Percentiles rank a stretch among this genome's conserved stretches.
phyloP scores from a whole-genome alignment of 30 jellyfish, hydroid and myxozoan genomes.

The Turritopsis dohrnii region DNA sequence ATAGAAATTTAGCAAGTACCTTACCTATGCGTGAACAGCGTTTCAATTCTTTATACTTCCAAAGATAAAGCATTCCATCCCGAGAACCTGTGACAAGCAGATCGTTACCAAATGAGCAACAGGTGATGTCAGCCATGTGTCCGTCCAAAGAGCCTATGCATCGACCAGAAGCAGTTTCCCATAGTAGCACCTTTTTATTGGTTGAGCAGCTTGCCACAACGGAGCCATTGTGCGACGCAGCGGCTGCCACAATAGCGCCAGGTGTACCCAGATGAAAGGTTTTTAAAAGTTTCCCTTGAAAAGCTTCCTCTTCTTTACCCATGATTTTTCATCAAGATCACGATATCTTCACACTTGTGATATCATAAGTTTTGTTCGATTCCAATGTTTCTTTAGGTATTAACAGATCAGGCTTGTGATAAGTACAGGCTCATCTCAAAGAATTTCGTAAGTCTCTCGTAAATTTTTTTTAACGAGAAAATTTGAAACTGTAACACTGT shows the following conservation, averaged over 20 bases:
- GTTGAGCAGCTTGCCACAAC: constrained; percentile 76
- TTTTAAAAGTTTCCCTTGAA: constrained; percentile 54
- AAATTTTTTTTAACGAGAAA: no score
- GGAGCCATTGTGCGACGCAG: constrained; percentile 51
- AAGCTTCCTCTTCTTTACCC: constrained; percentile 11
- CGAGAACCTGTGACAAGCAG: constrained; percentile 75
- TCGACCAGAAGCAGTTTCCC: constrained; percentile 70
- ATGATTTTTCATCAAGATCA: background rate
- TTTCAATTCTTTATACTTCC: constrained; percentile 65
- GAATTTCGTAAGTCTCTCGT: no score
- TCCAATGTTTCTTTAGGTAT: background rate
- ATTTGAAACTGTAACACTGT: no score
- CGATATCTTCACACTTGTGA: background rate
- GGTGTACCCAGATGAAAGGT: constrained; percentile 65
- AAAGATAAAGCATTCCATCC: constrained; percentile 62
- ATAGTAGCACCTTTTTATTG: constrained; percentile 53
- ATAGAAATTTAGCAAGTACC: background rate
- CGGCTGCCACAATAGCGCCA: constrained; percentile 59
- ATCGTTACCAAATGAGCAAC: constrained; percentile 69
- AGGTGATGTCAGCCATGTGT: constrained; percentile 75
- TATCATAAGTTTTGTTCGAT: background rate
- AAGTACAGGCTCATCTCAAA: background rate
- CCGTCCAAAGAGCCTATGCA: constrained; percentile 54
- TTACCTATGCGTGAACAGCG: constrained; percentile 66
- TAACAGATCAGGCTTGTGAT: background rate